phyloP scores from a whole-genome alignment of 30 jellyfish, hydroid and myxozoan species.

The Haliclystus octoradiatus region DNA sequence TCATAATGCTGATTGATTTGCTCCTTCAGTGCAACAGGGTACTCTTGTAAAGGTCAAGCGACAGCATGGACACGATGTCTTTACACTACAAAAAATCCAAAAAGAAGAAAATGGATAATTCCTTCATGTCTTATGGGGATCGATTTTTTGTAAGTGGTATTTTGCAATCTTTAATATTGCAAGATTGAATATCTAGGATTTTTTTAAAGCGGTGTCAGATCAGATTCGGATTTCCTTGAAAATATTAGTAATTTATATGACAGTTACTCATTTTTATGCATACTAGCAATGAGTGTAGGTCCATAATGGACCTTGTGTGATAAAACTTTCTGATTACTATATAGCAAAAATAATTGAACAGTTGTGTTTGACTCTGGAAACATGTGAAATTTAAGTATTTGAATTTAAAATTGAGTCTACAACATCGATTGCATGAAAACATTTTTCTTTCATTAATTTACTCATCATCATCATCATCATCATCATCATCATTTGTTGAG shows the following conservation, averaged over 20 bases:
- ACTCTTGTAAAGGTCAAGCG: constrained; percentile 75
- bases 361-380: too few relatives aligned
- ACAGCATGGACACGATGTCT: constrained; percentile 93
- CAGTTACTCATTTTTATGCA: constrained; percentile 37
- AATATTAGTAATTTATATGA: not conserved
- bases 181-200: not conserved
- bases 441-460: too few relatives aligned
- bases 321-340: too few relatives aligned
- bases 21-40: constrained; percentile 64
- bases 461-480: too few relatives aligned
- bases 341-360: too few relatives aligned
- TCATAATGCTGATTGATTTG: not conserved
- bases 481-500: too few relatives aligned
- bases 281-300: too few relatives aligned
- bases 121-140: constrained; percentile 24
- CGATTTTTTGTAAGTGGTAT: constrained; percentile 52
- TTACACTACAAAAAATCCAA: constrained; percentile 67
- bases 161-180: not conserved
- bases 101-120: constrained; percentile 36
- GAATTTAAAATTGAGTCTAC: too few relatives aligned
- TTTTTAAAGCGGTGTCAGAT: constrained; percentile 19
- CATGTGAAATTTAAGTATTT: too few relatives aligned
- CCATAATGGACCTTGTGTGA: too few relatives aligned
- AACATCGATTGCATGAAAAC: too few relatives aligned
- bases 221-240: not conserved